Conservation (phyloP, 2,797 vertebrate species). For the Scyliorhinus canicula region DNA sequence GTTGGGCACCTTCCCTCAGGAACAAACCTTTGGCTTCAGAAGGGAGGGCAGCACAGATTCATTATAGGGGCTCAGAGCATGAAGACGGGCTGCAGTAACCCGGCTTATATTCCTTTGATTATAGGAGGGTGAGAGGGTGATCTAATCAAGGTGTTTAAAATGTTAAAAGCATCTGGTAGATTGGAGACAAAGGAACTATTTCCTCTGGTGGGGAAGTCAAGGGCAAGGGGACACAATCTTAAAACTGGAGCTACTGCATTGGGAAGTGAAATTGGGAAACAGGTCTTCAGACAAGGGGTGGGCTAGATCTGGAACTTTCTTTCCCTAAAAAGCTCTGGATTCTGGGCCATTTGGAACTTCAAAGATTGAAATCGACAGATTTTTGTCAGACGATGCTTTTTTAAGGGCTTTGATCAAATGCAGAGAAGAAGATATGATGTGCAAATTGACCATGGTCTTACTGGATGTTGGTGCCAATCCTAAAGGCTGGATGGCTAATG, state of each 20-base stretch:
- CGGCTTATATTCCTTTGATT: background rate
- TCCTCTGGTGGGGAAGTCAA: too few relatives aligned
- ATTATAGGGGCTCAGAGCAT: background rate
- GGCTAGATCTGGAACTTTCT: background rate
- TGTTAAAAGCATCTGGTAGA: too few relatives aligned
- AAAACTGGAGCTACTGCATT: too few relatives aligned
- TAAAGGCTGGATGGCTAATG: background rate
- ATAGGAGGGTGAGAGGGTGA: too few relatives aligned
- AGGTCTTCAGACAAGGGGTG: background rate
- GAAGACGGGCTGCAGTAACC: background rate
- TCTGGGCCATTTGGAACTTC: background rate
- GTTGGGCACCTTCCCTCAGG: background rate
- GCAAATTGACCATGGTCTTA: background rate
- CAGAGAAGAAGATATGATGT: background rate
- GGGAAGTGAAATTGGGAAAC: background rate
- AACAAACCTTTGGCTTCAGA: too few relatives aligned
- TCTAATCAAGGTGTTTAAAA: too few relatives aligned
- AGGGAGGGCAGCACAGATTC: background rate
- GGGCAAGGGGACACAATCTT: too few relatives aligned
- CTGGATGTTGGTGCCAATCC: background rate
- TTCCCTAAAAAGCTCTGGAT: background rate
- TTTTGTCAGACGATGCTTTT: background rate
- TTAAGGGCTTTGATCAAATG: background rate
- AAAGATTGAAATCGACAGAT: too few relatives aligned
- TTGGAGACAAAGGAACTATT: background rate